A percentile compares a stretch with the other conserved stretches of the same genome.
These are phyloP conservation scores for Esox masquinongy DNA, from an alignment of 2,797 vertebrate species.

Conservation along the genomic window DNA sequence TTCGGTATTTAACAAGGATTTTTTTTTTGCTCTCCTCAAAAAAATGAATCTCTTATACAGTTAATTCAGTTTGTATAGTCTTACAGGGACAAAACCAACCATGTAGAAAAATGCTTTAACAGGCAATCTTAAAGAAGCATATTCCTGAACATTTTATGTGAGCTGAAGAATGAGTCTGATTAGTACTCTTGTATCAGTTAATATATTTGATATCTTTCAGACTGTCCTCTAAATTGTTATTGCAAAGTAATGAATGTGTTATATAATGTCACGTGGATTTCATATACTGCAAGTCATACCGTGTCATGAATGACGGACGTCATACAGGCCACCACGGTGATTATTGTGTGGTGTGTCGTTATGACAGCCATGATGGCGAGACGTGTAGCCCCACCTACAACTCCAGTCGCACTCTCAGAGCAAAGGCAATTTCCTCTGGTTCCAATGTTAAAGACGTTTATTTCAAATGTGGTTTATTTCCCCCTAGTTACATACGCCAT, in stretches of 20 bases:
- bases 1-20: too few species aligned
- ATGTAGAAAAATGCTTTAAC: neutral
- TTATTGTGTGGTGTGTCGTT: too few species aligned
- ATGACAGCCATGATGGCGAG: too few species aligned
- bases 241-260: neutral
- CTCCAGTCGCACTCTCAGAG: too few species aligned
- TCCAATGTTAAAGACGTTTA: too few species aligned
- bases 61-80: too few species aligned
- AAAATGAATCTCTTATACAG: too few species aligned
- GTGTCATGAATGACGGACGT: neutral
- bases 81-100: neutral
- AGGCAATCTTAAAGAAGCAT: neutral
- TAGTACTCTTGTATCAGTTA: neutral
- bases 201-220: neutral
- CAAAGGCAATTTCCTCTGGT: too few species aligned
- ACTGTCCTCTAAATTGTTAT: neutral
- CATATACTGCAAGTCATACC: neutral
- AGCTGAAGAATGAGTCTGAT: neutral
- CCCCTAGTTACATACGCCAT: too few species aligned
- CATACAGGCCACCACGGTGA: neutral
- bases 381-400: too few species aligned
- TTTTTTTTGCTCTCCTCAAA: too few species aligned
- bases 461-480: too few species aligned
- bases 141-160: neutral
- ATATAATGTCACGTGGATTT: neutral